These are phyloP conservation scores for Aphelenchoides besseyi DNA, from an alignment of 1,140 invertebrate species.

Conservation along the genomic window DNA sequence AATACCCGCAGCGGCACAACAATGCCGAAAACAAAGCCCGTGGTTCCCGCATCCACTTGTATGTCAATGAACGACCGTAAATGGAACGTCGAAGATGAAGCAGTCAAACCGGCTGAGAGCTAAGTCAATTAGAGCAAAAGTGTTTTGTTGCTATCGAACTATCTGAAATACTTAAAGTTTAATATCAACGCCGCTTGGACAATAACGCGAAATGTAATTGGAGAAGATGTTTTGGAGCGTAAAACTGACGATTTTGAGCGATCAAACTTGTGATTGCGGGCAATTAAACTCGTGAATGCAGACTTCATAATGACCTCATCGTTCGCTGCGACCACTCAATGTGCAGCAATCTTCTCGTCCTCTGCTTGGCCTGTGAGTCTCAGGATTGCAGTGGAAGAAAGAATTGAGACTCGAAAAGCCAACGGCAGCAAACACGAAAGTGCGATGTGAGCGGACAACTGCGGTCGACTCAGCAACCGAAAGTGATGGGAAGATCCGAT, in stretches of 20 bases:
- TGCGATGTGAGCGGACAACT: not conserved
- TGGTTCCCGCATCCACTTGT: not conserved
- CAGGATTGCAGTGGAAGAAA: not conserved
- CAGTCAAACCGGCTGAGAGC: too few species aligned
- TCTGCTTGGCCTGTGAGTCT: too few species aligned
- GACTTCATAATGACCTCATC: not conserved
- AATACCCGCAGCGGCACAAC: not conserved
- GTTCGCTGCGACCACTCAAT: not conserved
- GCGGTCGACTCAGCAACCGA: not conserved
- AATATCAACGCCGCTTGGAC: too few species aligned
- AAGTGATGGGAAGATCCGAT: conserved; percentile 2
- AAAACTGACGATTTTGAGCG: too few species aligned
- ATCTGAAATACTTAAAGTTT: too few species aligned
- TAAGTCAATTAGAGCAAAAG: too few species aligned
- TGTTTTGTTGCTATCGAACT: too few species aligned
- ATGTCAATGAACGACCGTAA: not conserved
- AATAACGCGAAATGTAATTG: not conserved
- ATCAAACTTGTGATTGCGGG: not conserved
- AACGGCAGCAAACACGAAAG: not conserved
- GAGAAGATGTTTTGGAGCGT: too few species aligned
- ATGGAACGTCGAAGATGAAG: conserved; percentile 5
- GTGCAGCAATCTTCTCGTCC: not conserved
- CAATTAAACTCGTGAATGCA: conserved; percentile 1
- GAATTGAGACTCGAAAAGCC: not conserved
- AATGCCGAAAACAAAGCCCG: not conserved